These are phyloP conservation scores for Schizothorax lantsangensis DNA, from an alignment of 2,797 vertebrate species.

Conservation along the genomic window DNA sequence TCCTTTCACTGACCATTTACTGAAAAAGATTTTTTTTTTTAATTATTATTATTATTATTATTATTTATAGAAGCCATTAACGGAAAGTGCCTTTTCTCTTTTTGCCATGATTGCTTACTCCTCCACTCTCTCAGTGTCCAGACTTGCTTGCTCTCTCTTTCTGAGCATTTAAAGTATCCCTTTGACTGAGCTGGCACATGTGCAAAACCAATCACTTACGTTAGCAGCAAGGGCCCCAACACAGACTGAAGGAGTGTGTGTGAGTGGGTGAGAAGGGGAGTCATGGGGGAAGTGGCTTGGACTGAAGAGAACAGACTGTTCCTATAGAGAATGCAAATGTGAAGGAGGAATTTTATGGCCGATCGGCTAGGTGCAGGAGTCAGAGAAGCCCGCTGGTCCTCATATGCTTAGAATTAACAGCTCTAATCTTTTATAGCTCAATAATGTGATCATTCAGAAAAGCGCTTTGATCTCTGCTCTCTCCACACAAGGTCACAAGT, in stretches of 20 bases:
- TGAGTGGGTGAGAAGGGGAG: slow-evolving; percentile 18
- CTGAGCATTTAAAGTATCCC: slow-evolving; percentile 47
- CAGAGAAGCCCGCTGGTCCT: slow-evolving; percentile 19
- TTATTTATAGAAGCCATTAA: neutral
- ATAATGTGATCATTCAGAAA: neutral
- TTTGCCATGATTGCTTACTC: slow-evolving; percentile 1
- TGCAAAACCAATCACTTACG: slow-evolving; percentile 67
- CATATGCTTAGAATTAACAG: slow-evolving; percentile 17
- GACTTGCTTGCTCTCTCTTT: neutral
- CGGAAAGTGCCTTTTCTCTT: neutral
- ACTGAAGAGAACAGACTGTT: slow-evolving; percentile 65
- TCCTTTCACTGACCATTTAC: neutral
- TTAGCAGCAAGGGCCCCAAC: slow-evolving; percentile 47
- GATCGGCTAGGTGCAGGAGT: slow-evolving; percentile 59
- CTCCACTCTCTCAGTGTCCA: slow-evolving; percentile 3
- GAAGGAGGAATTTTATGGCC: slow-evolving; percentile 44
- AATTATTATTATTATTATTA: neutral
- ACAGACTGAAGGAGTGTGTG: neutral
- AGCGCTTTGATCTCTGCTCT: slow-evolving; percentile 14
- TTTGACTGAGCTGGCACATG: slow-evolving; percentile 62
- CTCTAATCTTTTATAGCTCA: slow-evolving; percentile 27
- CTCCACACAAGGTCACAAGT: neutral
- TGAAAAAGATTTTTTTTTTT: neutral
- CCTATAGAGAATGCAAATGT: slow-evolving; percentile 65
- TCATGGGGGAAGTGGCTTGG: slow-evolving; percentile 38